Conservation (phyloP, 2,113 vertebrate genomes). For the Galemys pyrenaicus region DNA sequence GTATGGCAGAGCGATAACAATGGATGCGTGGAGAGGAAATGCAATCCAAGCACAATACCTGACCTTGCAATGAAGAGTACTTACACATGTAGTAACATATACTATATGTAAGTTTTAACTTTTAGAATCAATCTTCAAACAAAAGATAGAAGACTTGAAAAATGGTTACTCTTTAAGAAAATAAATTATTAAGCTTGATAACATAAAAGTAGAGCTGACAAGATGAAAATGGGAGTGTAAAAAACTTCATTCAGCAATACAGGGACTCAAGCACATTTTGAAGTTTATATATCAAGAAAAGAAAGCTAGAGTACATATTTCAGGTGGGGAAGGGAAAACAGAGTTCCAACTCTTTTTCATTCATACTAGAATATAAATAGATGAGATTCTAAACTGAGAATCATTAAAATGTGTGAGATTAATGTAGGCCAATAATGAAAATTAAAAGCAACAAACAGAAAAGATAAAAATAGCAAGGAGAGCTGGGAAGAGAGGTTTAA, state of each 20-base stretch:
- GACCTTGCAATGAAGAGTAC: not conserved
- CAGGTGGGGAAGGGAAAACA: not conserved
- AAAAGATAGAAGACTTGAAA: slow-evolving; percentile 13
- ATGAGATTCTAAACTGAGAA: slow-evolving; percentile 17
- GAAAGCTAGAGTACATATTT: not conserved
- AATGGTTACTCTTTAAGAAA: not conserved
- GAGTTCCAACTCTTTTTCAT: not conserved
- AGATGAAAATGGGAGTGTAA: not conserved
- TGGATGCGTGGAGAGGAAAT: not conserved
- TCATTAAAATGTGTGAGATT: not conserved
- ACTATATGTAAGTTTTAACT: not conserved
- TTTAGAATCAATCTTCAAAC: slow-evolving; percentile 27
- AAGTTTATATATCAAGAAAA: not conserved
- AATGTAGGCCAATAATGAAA: not conserved
- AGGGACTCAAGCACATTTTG: not conserved
- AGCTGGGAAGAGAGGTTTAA: not conserved
- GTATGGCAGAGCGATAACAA: not conserved
- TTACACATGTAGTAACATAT: not conserved
- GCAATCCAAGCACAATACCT: not conserved
- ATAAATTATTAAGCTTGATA: not conserved
- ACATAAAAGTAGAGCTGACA: not conserved
- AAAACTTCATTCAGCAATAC: not conserved
- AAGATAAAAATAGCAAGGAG: not conserved
- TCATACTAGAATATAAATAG: not conserved
- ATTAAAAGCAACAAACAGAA: slow-evolving; percentile 13